These are phyloP conservation scores for Nomada ferruginata DNA, from an alignment of 2,888 invertebrate genomes.

Conservation along the genomic window DNA sequence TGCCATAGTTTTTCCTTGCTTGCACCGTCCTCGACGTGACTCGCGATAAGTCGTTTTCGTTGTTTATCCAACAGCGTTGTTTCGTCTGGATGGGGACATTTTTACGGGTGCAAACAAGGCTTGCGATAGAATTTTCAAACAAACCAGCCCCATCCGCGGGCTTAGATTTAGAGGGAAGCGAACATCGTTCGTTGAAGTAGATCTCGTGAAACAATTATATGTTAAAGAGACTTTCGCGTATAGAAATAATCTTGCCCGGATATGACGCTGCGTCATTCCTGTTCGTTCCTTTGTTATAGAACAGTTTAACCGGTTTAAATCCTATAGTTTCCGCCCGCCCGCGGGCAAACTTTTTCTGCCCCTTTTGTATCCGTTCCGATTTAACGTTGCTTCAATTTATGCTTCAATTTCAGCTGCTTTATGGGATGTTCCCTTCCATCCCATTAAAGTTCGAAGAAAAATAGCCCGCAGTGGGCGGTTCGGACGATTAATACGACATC, in stretches of 20 bases:
- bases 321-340: slow-evolving; percentile 2
- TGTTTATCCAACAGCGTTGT: slow-evolving; percentile 48
- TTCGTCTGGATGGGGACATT: slow-evolving; percentile 35
- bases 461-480: neutral
- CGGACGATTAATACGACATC: slow-evolving; percentile 16
- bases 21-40: neutral
- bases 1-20: slow-evolving; percentile 20
- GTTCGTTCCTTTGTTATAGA: neutral
- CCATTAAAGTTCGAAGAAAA: slow-evolving; percentile 24
- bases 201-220: neutral
- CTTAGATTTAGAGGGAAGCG: neutral
- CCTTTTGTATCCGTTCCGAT: neutral
- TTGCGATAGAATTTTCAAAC: neutral
- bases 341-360: neutral
- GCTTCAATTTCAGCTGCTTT: slow-evolving; percentile 26
- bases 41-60: slow-evolving; percentile 32
- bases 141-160: neutral
- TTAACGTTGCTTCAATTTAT: slow-evolving; percentile 22
- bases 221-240: too few species aligned
- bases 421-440: slow-evolving; percentile 26
- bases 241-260: too few species aligned
- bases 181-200: neutral
- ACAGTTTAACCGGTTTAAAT: neutral
- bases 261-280: too few species aligned
- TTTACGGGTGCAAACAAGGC: neutral